Evolutionary conservation across 2,797 vertebrate species (phyloP).

Genomic region (Tolypeutes matacus): DNA sequence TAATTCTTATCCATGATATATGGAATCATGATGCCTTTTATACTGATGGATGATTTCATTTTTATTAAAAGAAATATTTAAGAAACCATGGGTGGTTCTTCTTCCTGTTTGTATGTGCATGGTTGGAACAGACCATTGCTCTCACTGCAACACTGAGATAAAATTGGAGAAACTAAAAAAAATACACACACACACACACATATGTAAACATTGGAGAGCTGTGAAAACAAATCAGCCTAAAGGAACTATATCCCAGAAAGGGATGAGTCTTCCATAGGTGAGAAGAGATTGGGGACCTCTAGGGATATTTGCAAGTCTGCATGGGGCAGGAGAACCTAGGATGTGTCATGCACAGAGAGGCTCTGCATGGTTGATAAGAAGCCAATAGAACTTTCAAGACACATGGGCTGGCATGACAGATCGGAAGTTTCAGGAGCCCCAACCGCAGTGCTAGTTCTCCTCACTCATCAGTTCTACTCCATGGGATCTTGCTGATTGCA

Average conservation of each 20-base stretch:
- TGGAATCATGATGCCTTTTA: not conserved
- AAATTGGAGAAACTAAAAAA: not conserved
- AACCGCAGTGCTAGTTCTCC: too few species aligned
- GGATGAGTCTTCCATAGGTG: not conserved
- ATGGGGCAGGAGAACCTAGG: not conserved
- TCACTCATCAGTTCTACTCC: not conserved
- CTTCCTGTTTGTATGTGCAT: not conserved
- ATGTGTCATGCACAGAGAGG: not conserved
- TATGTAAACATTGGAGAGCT: not conserved
- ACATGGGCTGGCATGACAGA: too few species aligned
- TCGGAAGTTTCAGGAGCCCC: not conserved
- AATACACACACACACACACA: not conserved
- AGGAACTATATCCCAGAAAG: not conserved
- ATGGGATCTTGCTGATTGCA: not conserved
- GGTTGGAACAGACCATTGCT: not conserved
- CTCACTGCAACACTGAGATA: not conserved
- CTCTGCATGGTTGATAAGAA: not conserved
- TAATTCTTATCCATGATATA: not conserved
- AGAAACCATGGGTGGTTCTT: too few species aligned
- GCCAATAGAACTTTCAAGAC: not conserved
- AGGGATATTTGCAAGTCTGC: not conserved
- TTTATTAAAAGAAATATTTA: not conserved
- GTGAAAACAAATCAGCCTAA: not conserved
- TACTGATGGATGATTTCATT: not conserved
- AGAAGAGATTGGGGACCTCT: not conserved